phyloP scores from a whole-genome alignment of 2,888 invertebrate genomes.

The Dromius quadrimaculatus region DNA sequence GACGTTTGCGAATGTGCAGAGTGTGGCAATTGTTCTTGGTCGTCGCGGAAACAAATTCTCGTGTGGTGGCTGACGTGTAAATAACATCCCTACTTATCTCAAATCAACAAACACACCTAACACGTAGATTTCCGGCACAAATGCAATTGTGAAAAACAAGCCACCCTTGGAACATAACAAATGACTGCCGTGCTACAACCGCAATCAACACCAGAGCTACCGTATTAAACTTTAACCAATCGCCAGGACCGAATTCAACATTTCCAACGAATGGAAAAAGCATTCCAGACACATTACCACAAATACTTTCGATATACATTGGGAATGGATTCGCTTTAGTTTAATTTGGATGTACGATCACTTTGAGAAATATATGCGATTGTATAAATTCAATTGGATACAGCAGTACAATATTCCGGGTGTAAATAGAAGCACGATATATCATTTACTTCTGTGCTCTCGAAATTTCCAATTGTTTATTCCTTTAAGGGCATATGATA shows the following conservation, averaged over 20 bases:
- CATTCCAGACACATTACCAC: background rate
- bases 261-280: background rate
- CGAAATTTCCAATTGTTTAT: too few species aligned
- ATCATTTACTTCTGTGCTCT: too few species aligned
- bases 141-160: conserved; percentile 49
- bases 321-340: too few species aligned
- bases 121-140: background rate
- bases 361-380: too few species aligned
- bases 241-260: conserved; percentile 1
- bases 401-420: too few species aligned
- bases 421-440: too few species aligned
- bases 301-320: too few species aligned
- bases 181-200: conserved; percentile 46
- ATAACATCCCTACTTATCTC: conserved; percentile 37
- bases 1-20: background rate
- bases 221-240: conserved; percentile 49
- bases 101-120: conserved; percentile 27
- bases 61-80: conserved; percentile 20
- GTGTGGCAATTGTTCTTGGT: conserved; percentile 15
- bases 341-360: too few species aligned
- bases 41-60: conserved; percentile 24
- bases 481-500: too few species aligned
- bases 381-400: too few species aligned
- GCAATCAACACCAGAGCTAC: conserved; percentile 41
- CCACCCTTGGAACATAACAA: conserved; percentile 38